These are phyloP conservation scores for Leptinotarsa undecemlineata DNA, from an alignment of 1,140 invertebrate genomes.

Conservation along the genomic window DNA sequence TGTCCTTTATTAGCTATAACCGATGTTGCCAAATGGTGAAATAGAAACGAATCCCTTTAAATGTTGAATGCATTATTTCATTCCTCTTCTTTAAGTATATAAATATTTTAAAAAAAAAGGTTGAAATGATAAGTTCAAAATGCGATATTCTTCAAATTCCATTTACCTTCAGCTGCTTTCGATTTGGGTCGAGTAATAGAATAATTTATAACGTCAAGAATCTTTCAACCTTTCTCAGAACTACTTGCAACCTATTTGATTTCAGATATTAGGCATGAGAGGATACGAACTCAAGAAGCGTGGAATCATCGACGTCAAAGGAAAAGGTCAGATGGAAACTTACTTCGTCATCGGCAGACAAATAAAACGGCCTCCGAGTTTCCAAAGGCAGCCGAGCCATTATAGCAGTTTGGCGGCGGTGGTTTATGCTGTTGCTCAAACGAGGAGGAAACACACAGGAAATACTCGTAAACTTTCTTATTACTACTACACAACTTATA, in stretches of 20 bases:
- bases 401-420: constrained; percentile 82
- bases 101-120: no score
- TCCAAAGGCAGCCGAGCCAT: constrained; percentile 69
- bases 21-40: no score
- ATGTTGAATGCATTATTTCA: no score
- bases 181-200: no score
- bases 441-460: constrained; percentile 63
- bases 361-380: constrained; percentile 57
- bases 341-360: constrained; percentile 80
- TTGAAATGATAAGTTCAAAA: no score
- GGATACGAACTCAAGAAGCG: constrained; percentile 77
- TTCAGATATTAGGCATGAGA: constrained; percentile 66
- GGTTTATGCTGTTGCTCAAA: constrained; percentile 83
- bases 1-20: no score
- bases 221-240: neutral
- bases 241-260: constrained; percentile 4
- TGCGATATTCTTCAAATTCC: no score
- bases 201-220: neutral
- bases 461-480: constrained; percentile 54
- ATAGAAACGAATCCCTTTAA: no score
- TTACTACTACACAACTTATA: neutral
- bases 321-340: constrained; percentile 94
- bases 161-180: no score
- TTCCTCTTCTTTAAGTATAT: no score
- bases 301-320: constrained; percentile 87